Percentiles rank a stretch among this genome's conserved stretches.
Conservation (phyloP, 2,113 vertebrate species). For the Puntigrus tetrazona region DNA sequence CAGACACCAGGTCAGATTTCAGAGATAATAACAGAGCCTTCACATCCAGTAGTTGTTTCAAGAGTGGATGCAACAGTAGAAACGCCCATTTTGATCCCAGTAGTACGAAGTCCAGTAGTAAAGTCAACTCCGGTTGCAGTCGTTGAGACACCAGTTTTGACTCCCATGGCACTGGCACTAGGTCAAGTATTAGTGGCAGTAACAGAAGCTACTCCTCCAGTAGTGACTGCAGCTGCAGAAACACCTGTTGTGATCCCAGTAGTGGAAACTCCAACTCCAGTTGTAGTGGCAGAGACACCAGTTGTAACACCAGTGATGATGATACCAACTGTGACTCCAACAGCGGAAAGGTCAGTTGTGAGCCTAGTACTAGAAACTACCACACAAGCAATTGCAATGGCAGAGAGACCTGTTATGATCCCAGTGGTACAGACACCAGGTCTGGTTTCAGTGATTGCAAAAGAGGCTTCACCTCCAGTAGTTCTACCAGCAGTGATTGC, state of each 20-base stretch:
- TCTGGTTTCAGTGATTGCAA: conserved; percentile 4
- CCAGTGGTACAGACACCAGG: neutral
- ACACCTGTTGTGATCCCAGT: neutral
- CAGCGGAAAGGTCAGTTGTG: conserved; percentile 16
- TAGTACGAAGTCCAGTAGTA: conserved; percentile 39
- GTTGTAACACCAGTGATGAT: neutral
- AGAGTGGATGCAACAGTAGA: neutral
- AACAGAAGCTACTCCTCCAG: neutral
- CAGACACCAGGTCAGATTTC: neutral
- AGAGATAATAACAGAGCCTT: neutral
- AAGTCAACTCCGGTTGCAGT: neutral
- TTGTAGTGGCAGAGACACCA: conserved; percentile 4
- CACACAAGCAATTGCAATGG: conserved; percentile 34
- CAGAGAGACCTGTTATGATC: conserved; percentile 16
- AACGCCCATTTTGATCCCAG: conserved; percentile 22
- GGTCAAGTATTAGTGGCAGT: neutral
- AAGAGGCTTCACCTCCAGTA: conserved; percentile 13
- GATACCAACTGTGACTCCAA: neutral
- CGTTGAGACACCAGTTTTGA: neutral
- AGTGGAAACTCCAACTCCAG: neutral
- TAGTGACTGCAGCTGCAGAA: neutral
- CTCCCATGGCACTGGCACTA: neutral
- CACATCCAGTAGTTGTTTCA: neutral
- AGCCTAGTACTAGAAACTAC: neutral
- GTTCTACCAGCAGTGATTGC: conserved; percentile 8